Evolutionary conservation across 2,797 vertebrate genomes (phyloP).

Genomic region (Passerculus sandwichensis): DNA sequence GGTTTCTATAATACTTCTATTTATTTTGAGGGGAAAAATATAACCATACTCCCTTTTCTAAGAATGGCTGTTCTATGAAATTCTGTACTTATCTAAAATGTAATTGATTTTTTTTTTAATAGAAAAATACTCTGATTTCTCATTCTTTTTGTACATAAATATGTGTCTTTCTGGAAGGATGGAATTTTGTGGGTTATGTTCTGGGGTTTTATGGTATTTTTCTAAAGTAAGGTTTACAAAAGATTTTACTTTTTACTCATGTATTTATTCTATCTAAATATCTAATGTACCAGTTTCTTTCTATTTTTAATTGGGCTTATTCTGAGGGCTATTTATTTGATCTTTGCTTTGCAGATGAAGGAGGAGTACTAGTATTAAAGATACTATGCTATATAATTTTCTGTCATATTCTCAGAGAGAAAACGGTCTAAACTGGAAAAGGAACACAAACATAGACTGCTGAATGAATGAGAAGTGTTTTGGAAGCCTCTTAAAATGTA

Average conservation of each 20-base stretch:
- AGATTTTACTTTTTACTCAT: background rate
- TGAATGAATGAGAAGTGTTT: background rate
- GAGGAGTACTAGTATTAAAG: background rate
- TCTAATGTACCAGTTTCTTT: background rate
- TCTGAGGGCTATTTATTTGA: slow-evolving; percentile 15
- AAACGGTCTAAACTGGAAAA: background rate
- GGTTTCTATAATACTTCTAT: background rate
- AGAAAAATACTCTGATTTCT: background rate
- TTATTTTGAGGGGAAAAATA: background rate
- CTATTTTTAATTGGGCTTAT: background rate
- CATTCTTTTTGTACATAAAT: background rate
- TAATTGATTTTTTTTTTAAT: background rate
- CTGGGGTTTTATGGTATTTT: background rate
- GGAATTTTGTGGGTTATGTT: background rate
- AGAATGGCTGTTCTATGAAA: background rate
- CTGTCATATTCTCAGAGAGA: background rate
- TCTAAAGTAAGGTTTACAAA: background rate
- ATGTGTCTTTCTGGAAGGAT: background rate
- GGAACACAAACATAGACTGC: background rate
- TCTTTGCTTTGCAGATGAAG: background rate
- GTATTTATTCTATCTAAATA: background rate
- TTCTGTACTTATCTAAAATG: background rate
- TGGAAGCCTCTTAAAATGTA: background rate
- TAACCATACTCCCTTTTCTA: background rate
- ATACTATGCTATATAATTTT: background rate